Evolutionary conservation across 1,140 invertebrate genomes (phyloP).

Genomic region (Pararge aegeria): DNA sequence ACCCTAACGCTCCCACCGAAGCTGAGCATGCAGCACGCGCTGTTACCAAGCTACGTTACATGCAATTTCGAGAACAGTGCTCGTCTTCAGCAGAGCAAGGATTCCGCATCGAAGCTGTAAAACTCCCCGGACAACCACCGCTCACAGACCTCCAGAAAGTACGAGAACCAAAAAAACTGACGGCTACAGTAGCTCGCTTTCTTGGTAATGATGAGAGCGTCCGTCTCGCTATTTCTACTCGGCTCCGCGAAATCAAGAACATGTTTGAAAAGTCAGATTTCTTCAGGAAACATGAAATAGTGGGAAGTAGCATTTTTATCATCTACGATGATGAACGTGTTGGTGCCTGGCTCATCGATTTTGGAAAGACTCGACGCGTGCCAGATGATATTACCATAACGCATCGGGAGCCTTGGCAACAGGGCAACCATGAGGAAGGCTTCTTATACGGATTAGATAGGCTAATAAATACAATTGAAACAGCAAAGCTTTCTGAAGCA

Average conservation of each 20-base stretch:
- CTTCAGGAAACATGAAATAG: slow-evolving; percentile 94
- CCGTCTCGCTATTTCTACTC: slow-evolving; percentile 84
- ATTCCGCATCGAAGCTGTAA: slow-evolving; percentile 97
- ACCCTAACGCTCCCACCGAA: slow-evolving; percentile 90
- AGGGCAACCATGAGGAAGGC: slow-evolving; percentile 97
- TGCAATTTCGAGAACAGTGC: slow-evolving; percentile 96
- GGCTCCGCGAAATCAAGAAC: slow-evolving; percentile 88
- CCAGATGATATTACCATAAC: slow-evolving; percentile 86
- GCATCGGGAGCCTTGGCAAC: slow-evolving; percentile 89
- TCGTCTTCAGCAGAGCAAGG: slow-evolving; percentile 96
- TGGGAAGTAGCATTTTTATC: slow-evolving; percentile 96
- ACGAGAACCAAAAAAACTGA: slow-evolving; percentile 88
- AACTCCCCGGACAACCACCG: slow-evolving; percentile 87
- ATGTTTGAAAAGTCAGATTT: slow-evolving; percentile 92
- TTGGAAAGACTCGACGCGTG: slow-evolving; percentile 92
- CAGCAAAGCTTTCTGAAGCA: slow-evolving; percentile 50
- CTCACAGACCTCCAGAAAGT: slow-evolving; percentile 89
- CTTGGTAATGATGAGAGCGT: slow-evolving; percentile 84
- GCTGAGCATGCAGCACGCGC: slow-evolving; percentile 89
- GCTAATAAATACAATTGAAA: slow-evolving; percentile 81
- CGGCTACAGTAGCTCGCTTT: slow-evolving; percentile 89
- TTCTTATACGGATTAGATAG: slow-evolving; percentile 95
- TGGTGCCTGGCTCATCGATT: slow-evolving; percentile 97
- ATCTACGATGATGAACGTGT: slow-evolving; percentile 93
- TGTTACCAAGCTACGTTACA: slow-evolving; percentile 96